phyloP scores from a whole-genome alignment of 35 echinoderm and acorn worm species.

The Heliocidaris erythrogramma region DNA sequence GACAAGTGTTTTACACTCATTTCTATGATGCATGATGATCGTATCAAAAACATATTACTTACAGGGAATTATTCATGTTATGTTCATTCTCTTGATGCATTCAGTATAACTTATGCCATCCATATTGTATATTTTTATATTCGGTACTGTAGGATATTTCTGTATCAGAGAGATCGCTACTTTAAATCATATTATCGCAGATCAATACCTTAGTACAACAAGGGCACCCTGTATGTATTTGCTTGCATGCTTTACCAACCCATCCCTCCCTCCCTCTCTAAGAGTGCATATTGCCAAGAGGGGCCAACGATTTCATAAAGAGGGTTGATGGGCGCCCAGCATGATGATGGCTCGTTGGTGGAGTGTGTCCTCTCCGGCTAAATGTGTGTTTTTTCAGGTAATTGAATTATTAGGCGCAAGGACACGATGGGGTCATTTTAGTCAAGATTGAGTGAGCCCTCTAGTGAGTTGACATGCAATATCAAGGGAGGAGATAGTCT shows the following conservation, averaged over 20 bases:
- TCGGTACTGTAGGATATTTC: no score
- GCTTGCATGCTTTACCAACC: not conserved
- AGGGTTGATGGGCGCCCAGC: not conserved
- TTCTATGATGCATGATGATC: no score
- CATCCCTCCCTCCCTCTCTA: not conserved
- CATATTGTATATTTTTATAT: no score
- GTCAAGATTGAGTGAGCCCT: not conserved
- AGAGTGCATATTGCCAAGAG: not conserved
- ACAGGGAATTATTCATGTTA: no score
- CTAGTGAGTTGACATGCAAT: not conserved
- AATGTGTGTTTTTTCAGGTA: constrained; percentile 3
- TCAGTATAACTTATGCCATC: no score
- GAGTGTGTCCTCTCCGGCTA: not conserved
- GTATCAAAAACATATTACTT: no score
- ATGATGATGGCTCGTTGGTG: not conserved
- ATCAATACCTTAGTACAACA: not conserved
- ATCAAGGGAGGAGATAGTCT: not conserved
- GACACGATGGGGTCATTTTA: not conserved
- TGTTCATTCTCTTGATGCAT: no score
- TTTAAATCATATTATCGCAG: not conserved
- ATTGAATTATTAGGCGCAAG: not conserved
- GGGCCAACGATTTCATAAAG: not conserved
- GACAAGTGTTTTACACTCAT: no score
- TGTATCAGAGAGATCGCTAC: not conserved
- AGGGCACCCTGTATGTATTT: not conserved